Evolutionary conservation across 2,797 vertebrate genomes (phyloP).

Genomic region (Phaenicophaeus curvirostris): DNA sequence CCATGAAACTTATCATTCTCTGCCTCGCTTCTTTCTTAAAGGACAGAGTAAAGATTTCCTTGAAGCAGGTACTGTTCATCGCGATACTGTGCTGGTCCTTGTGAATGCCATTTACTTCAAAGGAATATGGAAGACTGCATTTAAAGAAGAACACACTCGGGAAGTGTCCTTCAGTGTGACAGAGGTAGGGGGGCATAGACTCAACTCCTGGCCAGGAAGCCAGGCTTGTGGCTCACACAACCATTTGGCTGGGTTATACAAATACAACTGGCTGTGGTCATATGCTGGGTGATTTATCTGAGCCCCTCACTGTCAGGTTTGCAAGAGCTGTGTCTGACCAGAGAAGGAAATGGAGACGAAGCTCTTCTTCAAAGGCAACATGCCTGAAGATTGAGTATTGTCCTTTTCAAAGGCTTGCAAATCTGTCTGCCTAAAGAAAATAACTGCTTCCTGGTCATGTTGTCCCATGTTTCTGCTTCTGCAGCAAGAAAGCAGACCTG

Average conservation of each 20-base stretch:
- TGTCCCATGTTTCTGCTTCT: neutral
- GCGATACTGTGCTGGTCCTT: constrained; percentile 81
- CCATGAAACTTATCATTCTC: neutral
- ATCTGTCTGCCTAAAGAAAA: neutral
- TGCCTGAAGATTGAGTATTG: neutral
- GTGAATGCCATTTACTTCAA: constrained; percentile 94
- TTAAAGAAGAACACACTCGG: constrained; percentile 75
- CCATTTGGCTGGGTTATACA: neutral
- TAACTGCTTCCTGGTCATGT: fast-evolving
- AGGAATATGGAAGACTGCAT: constrained; percentile 83
- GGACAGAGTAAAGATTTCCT: constrained; percentile 88
- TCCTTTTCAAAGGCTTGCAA: neutral
- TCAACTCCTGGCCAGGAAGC: neutral
- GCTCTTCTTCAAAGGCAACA: neutral
- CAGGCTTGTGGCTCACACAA: neutral
- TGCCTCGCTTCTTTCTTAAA: constrained; percentile 48
- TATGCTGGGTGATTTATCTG: neutral
- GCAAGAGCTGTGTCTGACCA: neutral
- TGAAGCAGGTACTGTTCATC: constrained; percentile 72
- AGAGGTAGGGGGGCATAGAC: constrained; percentile 57
- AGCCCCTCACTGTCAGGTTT: neutral
- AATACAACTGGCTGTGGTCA: too few relatives aligned
- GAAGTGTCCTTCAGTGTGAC: constrained; percentile 81
- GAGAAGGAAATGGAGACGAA: neutral
- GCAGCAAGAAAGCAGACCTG: constrained; percentile 9